A percentile compares a stretch with the other conserved stretches of the same genome.
Evolutionary conservation across 1,140 invertebrate genomes (phyloP).

Genomic region (Solenopsis invicta): DNA sequence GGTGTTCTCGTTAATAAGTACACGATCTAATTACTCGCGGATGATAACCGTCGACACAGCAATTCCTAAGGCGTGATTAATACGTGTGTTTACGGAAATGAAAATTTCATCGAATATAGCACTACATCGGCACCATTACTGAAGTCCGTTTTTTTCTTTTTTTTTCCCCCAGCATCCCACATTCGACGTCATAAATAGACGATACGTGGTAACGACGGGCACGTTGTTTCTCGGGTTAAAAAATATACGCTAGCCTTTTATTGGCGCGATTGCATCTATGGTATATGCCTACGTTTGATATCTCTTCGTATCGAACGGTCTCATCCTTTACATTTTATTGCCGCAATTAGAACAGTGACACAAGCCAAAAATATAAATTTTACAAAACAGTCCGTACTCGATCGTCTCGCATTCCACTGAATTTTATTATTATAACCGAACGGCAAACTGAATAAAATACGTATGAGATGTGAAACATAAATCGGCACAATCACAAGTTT

Average conservation of each 20-base stretch:
- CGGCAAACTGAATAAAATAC: background rate
- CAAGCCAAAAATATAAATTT: background rate
- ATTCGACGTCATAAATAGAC: background rate
- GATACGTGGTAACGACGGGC: background rate
- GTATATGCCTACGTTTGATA: background rate
- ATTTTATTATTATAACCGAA: background rate
- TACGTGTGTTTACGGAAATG: constrained; percentile 55
- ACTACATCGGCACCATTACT: background rate
- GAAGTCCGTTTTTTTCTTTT: background rate
- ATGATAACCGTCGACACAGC: constrained; percentile 45
- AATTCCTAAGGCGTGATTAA: constrained; percentile 51
- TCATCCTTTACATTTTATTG: background rate
- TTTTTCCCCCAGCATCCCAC: too few relatives aligned
- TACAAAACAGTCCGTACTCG: background rate
- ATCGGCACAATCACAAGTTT: background rate
- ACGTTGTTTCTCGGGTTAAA: background rate
- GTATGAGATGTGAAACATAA: background rate
- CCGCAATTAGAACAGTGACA: background rate
- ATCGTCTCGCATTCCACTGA: background rate
- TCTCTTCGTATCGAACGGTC: background rate
- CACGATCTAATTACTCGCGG: constrained; percentile 58
- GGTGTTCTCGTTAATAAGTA: constrained; percentile 60
- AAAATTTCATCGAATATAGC: constrained; percentile 19
- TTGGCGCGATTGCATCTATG: background rate
- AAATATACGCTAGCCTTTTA: background rate